Conservation (phyloP, 2,113 vertebrate genomes). For the Oophaga pumilio region DNA sequence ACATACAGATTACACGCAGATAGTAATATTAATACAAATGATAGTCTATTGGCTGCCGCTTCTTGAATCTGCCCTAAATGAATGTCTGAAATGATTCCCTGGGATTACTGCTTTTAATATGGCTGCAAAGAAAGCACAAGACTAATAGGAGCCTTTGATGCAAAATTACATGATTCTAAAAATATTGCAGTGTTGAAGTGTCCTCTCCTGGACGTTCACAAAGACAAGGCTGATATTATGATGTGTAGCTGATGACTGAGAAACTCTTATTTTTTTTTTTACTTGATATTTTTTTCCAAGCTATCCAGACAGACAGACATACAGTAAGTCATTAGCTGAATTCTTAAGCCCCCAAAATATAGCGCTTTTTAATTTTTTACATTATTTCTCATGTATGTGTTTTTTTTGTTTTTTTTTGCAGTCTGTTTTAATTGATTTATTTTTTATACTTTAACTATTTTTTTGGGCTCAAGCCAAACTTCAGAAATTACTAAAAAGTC, state of each 20-base stretch:
- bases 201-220: conserved; percentile 37
- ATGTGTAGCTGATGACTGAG: conserved; percentile 57
- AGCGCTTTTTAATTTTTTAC: neutral
- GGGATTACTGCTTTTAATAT: conserved; percentile 57
- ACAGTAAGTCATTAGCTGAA: neutral
- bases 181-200: conserved; percentile 55
- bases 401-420: neutral
- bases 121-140: conserved; percentile 53
- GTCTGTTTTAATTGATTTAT: neutral
- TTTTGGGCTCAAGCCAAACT: conserved; percentile 65
- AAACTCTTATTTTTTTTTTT: conserved; percentile 36
- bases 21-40: conserved; percentile 56
- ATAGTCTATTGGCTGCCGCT: conserved; percentile 40
- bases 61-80: conserved; percentile 43
- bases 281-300: conserved; percentile 5
- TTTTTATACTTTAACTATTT: conserved; percentile 62
- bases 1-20: conserved; percentile 42
- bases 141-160: conserved; percentile 50
- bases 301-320: neutral
- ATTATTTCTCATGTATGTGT: neutral
- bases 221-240: conserved; percentile 47
- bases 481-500: conserved; percentile 64
- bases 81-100: conserved; percentile 50
- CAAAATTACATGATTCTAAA: conserved; percentile 52
- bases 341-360: neutral